phyloP scores from a whole-genome alignment of 2,113 vertebrate genomes.

The Sisor rabdophorus region DNA sequence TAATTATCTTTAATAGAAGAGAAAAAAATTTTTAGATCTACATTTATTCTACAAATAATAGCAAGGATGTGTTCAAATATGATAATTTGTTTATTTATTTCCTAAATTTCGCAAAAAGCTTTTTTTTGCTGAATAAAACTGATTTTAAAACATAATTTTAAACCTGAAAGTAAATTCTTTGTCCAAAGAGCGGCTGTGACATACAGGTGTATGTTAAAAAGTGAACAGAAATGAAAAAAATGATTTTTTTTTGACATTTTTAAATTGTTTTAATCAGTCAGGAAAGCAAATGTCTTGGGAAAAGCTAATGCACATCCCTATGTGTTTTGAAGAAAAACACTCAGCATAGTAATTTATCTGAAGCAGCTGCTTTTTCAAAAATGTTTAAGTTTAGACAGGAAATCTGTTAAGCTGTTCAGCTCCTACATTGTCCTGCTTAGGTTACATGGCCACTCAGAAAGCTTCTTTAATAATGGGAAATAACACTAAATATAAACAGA shows the following conservation, averaged over 20 bases:
- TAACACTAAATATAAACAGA: slow-evolving; percentile 69
- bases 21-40: no score
- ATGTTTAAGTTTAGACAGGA: slow-evolving; percentile 57
- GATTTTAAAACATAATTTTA: no score
- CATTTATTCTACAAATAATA: no score
- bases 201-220: neutral
- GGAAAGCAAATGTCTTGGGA: slow-evolving; percentile 51
- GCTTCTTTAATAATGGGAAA: slow-evolving; percentile 63
- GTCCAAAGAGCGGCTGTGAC: no score
- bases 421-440: slow-evolving; percentile 58
- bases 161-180: no score
- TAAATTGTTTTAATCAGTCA: slow-evolving; percentile 58
- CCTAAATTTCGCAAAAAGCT: no score
- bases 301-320: slow-evolving; percentile 56
- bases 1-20: no score
- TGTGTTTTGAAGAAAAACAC: slow-evolving; percentile 46
- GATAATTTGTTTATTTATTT: no score
- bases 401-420: slow-evolving; percentile 56
- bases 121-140: no score
- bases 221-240: neutral
- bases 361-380: slow-evolving; percentile 63
- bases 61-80: no score
- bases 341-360: slow-evolving; percentile 60
- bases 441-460: slow-evolving; percentile 61
- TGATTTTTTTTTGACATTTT: neutral